Percentiles rank a stretch among this genome's conserved stretches.
phyloP scores from a whole-genome alignment of 1,140 invertebrate genomes.

The Tetramorium alpestre region DNA sequence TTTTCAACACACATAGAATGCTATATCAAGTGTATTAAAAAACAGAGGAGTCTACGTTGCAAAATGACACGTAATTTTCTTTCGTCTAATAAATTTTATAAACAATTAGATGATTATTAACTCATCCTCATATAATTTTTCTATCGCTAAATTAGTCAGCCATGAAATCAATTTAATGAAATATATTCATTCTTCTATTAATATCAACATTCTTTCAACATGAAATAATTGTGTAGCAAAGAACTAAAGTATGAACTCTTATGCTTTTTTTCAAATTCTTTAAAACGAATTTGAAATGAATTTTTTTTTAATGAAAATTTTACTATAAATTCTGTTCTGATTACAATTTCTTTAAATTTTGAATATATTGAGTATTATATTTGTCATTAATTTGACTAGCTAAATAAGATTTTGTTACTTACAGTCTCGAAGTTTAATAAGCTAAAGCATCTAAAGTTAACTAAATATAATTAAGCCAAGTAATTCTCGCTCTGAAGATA shows the following conservation, averaged over 20 bases:
- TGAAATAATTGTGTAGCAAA: not conserved
- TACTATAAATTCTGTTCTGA: not conserved
- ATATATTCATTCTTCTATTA: constrained; percentile 5
- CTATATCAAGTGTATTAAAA: not conserved
- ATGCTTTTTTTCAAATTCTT: constrained; percentile 10
- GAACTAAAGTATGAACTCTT: not conserved
- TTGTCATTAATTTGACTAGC: constrained; percentile 12
- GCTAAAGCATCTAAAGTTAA: constrained; percentile 18
- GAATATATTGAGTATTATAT: not conserved
- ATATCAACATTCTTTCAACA: constrained; percentile 6
- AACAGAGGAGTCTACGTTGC: not conserved
- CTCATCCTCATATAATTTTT: not conserved
- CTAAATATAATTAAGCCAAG: constrained; percentile 34
- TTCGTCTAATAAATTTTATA: not conserved
- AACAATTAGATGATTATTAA: not conserved
- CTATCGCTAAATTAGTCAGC: not conserved
- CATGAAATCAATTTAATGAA: constrained; percentile 14
- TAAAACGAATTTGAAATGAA: not conserved
- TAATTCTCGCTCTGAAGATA: constrained; percentile 42
- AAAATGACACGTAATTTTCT: no score
- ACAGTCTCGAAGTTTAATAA: constrained; percentile 14
- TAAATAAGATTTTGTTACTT: constrained; percentile 16
- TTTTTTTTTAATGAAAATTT: not conserved
- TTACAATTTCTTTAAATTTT: not conserved
- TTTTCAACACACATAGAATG: not conserved